Evolutionary conservation across 2,113 vertebrate genomes (phyloP).

Genomic region (Aldabrachelys gigantea): DNA sequence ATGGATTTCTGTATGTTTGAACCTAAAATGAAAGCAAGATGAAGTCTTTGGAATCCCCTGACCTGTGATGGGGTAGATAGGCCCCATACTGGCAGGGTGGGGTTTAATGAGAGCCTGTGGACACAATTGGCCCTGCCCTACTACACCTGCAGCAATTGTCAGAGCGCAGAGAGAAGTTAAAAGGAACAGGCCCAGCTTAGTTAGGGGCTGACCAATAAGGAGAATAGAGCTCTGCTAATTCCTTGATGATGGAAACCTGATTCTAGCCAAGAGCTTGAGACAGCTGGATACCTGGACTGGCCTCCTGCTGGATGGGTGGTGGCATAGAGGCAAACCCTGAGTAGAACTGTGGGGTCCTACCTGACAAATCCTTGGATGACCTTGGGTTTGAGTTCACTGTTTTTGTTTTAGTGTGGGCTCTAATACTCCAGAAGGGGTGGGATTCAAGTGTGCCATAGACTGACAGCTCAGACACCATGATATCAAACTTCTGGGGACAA

Average conservation of each 20-base stretch:
- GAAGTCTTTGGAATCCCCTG: neutral
- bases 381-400: neutral
- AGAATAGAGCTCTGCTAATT: neutral
- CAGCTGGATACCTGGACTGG: neutral
- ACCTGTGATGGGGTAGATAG: neutral
- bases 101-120: neutral
- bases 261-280: no score
- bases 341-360: neutral
- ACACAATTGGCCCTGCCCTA: neutral
- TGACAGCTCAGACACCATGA: no score
- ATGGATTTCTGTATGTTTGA: conserved; percentile 10
- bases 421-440: neutral
- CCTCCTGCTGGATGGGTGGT: neutral
- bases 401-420: neutral
- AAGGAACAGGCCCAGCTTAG: neutral
- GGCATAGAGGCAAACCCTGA: neutral
- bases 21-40: neutral
- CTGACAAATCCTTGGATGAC: neutral
- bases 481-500: neutral
- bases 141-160: neutral
- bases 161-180: neutral
- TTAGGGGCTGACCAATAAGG: neutral
- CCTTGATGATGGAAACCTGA: neutral
- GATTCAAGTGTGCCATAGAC: neutral
- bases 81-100: neutral